Conservation (phyloP, 2,888 invertebrate species). For the Ariolimax columbianus region DNA sequence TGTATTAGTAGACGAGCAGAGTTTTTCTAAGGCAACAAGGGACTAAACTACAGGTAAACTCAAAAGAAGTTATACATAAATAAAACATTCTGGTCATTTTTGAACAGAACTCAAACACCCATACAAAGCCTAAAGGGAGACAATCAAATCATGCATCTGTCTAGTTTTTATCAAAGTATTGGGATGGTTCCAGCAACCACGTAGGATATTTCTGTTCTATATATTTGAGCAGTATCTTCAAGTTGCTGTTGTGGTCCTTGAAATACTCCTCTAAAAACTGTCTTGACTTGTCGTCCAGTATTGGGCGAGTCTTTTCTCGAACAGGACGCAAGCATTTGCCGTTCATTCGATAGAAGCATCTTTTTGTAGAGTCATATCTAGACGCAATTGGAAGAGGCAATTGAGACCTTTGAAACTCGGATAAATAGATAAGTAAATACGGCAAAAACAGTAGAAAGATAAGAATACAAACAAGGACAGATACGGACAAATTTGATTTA, state of each 20-base stretch:
- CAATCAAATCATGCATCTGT: too few relatives aligned
- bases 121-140: too few relatives aligned
- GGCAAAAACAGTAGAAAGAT: background rate
- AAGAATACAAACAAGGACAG: background rate
- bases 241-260: background rate
- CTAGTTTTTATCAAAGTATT: background rate
- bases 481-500: background rate
- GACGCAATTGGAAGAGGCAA: background rate
- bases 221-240: background rate
- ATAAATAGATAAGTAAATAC: background rate
- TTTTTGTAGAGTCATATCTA: conserved; percentile 95
- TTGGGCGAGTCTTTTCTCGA: conserved; percentile 95
- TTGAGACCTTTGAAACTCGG: too few relatives aligned
- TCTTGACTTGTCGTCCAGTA: conserved; percentile 84
- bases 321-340: conserved; percentile 95
- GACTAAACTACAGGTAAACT: too few relatives aligned
- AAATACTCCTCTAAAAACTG: background rate
- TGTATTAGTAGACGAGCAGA: too few relatives aligned
- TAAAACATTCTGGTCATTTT: too few relatives aligned
- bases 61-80: too few relatives aligned
- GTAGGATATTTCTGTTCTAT: background rate
- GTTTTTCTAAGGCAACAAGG: too few relatives aligned
- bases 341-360: conserved; percentile 95
- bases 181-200: background rate
- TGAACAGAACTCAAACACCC: too few relatives aligned